A percentile compares a stretch with the other conserved stretches of the same genome.
These are phyloP conservation scores for Neuroterus valhalla DNA, from an alignment of 1,140 invertebrate species.

Conservation along the genomic window DNA sequence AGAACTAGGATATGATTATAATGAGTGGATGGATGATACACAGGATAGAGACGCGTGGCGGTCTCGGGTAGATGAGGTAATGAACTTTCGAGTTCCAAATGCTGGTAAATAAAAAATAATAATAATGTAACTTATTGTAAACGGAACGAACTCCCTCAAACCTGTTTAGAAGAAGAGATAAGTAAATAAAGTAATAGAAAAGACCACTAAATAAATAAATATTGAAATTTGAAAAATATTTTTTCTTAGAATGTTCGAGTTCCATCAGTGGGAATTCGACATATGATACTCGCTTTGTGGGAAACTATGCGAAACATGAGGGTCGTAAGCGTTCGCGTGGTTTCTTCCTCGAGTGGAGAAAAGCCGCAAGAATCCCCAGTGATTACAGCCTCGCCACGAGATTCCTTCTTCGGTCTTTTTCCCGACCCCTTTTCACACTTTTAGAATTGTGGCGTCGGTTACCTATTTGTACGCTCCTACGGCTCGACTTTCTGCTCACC, in stretches of 20 bases:
- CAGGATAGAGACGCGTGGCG: no score
- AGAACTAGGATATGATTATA: no score
- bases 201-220: no score
- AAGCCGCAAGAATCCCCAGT: constrained; percentile 26
- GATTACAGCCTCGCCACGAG: constrained; percentile 20
- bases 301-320: constrained; percentile 22
- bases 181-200: no score
- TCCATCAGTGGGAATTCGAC: background rate
- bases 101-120: no score
- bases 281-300: background rate
- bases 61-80: no score
- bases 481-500: background rate
- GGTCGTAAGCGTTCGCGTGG: constrained; percentile 8
- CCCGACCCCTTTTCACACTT: constrained; percentile 15
- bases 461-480: constrained; percentile 15
- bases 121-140: no score
- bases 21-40: no score
- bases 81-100: no score
- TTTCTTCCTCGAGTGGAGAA: constrained; percentile 25
- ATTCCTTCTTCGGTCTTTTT: constrained; percentile 1
- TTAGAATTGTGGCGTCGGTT: constrained; percentile 14
- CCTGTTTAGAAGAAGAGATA: no score
- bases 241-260: background rate
- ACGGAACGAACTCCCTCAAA: no score
- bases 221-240: no score